Base-by-base conservation (phyloP, 2,888 invertebrate genomes). In the Unio delphinus region DNA sequence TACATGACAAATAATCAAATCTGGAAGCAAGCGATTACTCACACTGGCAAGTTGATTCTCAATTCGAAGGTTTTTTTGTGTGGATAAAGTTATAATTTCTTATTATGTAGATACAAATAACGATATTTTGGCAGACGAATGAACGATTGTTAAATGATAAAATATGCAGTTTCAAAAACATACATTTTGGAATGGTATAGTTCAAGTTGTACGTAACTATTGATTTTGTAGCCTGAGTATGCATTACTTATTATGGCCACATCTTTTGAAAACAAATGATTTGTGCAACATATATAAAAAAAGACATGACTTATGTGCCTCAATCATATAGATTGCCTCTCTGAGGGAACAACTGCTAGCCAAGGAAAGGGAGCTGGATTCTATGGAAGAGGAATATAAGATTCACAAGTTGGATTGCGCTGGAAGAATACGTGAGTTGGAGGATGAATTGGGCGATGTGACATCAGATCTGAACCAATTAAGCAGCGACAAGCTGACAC, bases 401-500 rank as follows among this genome's bases (percentile, higher is more conserved):
- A 55, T 68, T 1, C 73, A 79, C 64, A 78, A 72, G 56, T 15
- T 58, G 5, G 67, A 77, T 20, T 69, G 79, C 61, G 59, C 68
- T 23, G 64, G 57, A 15, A 73, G 80, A n/a, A 67, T 78, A 17
- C 59, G 30, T 1, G 76, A 65, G 11, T 67, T 81, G 45, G 62
- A 77, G 45, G 5, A 0, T 15, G 79, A 84, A 56, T 68, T 82
- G 63, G 72, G 74, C 45, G 72, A 67, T 6, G 75, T 81, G n/a
- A 64, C 81, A 20, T 54, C 62, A 18, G 79, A 82, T 62, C 68
- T 86, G 1, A 69, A 73, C 23, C 62, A 64, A 8, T 66, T 91
- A 65, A 84, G 90, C 76, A 91, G 91, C 82, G 90, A 89, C 80
- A 92, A 92, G 80, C 88, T 92, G 73, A 89, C 89, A 34, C 83